A percentile compares a stretch with the other conserved stretches of the same genome.
phyloP scores from a whole-genome alignment of 2,797 vertebrate species.

The Neopelma chrysocephalum region DNA sequence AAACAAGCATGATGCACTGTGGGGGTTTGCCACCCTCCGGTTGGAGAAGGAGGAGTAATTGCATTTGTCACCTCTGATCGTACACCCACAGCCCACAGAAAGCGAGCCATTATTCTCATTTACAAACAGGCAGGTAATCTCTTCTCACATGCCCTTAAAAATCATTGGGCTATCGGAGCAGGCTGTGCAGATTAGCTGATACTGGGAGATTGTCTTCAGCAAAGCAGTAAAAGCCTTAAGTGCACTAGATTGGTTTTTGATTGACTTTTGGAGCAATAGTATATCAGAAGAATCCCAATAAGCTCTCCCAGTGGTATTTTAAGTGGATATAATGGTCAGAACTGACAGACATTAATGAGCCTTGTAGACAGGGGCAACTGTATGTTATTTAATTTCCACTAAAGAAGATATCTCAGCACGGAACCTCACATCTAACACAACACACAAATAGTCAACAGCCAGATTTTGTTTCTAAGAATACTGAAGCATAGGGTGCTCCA shows the following conservation, averaged over 20 bases:
- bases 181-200: slow-evolving; percentile 60
- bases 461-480: background rate
- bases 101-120: slow-evolving; percentile 52
- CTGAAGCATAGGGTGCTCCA: background rate
- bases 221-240: slow-evolving; percentile 73
- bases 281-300: slow-evolving; percentile 65
- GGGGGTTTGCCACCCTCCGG: background rate
- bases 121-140: slow-evolving; percentile 64
- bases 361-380: slow-evolving; percentile 58
- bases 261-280: slow-evolving; percentile 70
- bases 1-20: background rate
- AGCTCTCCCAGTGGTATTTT: slow-evolving; percentile 64
- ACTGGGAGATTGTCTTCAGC: slow-evolving; percentile 52
- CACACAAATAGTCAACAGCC: background rate
- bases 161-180: slow-evolving; percentile 38
- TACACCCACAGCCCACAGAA: slow-evolving; percentile 17
- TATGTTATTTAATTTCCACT: slow-evolving; percentile 62
- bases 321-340: slow-evolving; percentile 69
- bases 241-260: slow-evolving; percentile 72
- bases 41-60: slow-evolving; percentile 26
- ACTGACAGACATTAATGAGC: slow-evolving; percentile 63
- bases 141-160: slow-evolving; percentile 56
- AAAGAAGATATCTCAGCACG: slow-evolving; percentile 36
- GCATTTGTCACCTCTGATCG: slow-evolving; percentile 32
- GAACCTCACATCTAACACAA: slow-evolving; percentile 43